A percentile compares a stretch with the other conserved stretches of the same genome.
Conservation (phyloP, 2,797 vertebrate genomes). For the Danio albolineatus region DNA sequence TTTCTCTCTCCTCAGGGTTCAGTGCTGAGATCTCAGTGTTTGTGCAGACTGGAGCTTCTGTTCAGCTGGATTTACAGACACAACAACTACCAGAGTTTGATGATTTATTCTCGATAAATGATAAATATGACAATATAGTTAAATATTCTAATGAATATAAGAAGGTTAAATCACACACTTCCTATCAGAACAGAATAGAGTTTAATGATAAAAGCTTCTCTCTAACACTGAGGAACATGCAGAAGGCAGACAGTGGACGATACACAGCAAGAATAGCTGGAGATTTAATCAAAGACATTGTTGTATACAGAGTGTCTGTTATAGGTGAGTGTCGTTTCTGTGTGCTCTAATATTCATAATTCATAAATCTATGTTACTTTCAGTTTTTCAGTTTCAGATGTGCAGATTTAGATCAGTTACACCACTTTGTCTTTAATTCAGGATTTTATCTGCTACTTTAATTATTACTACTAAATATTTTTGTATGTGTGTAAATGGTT, state of each 20-base stretch:
- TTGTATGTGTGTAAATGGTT: no score
- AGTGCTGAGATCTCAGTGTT: background rate
- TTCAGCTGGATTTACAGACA: conserved; percentile 8
- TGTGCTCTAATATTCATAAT: background rate
- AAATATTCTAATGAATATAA: rapidly evolving
- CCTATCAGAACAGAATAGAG: background rate
- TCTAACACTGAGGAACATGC: conserved; percentile 54
- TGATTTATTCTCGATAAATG: conserved; percentile 8
- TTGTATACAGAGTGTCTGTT: conserved; percentile 41
- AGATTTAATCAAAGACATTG: rapidly evolving
- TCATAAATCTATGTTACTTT: background rate
- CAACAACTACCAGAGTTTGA: rapidly evolving
- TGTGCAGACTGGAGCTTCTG: conserved; percentile 38
- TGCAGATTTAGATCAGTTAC: background rate
- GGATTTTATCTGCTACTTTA: no score
- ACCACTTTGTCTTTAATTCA: background rate
- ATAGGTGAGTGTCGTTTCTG: conserved; percentile 46
- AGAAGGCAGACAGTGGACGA: conserved; percentile 15
- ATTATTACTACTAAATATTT: no score
- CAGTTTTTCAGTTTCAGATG: background rate
- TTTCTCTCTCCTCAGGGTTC: background rate
- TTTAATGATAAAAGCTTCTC: background rate
- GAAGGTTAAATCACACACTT: rapidly evolving
- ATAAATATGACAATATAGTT: background rate
- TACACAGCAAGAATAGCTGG: background rate